These are phyloP conservation scores for Loripinus fragilis DNA, from an alignment of 2,888 invertebrate species.

Conservation along the genomic window DNA sequence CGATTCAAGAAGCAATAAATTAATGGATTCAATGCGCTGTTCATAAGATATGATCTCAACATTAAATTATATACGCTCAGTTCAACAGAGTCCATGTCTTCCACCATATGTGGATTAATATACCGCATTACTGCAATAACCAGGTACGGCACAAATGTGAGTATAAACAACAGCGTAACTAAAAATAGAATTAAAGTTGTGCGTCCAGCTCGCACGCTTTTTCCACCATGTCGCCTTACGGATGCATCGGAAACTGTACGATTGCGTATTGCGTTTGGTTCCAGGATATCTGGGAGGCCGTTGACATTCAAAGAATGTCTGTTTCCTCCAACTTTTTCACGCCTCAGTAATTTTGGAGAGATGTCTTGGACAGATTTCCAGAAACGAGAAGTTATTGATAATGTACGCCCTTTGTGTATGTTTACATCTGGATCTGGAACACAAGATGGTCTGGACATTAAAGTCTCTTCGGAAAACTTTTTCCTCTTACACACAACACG, in stretches of 20 bases:
- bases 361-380: constrained; percentile 39
- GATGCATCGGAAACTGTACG: constrained; percentile 48
- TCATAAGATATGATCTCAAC: constrained; percentile 62
- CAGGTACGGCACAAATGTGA: constrained; percentile 69
- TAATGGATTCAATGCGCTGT: constrained; percentile 67
- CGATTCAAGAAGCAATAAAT: constrained; percentile 64
- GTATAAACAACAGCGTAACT: constrained; percentile 64
- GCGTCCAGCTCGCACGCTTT: constrained; percentile 55
- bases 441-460: background rate
- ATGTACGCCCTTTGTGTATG: background rate
- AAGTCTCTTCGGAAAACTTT: constrained; percentile 16
- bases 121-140: constrained; percentile 60
- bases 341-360: constrained; percentile 36
- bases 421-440: background rate
- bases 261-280: constrained; percentile 31
- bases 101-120: constrained; percentile 39
- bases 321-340: constrained; percentile 1
- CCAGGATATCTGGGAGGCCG: constrained; percentile 27
- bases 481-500: constrained; percentile 39
- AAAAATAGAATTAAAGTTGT: constrained; percentile 68
- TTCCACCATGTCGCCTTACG: constrained; percentile 54
- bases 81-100: constrained; percentile 40
- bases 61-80: constrained; percentile 61
- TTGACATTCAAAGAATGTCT: background rate
- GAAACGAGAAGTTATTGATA: constrained; percentile 37